These are phyloP conservation scores for Frankliniella fusca DNA, from an alignment of 2,888 invertebrate genomes.

Conservation along the genomic window DNA sequence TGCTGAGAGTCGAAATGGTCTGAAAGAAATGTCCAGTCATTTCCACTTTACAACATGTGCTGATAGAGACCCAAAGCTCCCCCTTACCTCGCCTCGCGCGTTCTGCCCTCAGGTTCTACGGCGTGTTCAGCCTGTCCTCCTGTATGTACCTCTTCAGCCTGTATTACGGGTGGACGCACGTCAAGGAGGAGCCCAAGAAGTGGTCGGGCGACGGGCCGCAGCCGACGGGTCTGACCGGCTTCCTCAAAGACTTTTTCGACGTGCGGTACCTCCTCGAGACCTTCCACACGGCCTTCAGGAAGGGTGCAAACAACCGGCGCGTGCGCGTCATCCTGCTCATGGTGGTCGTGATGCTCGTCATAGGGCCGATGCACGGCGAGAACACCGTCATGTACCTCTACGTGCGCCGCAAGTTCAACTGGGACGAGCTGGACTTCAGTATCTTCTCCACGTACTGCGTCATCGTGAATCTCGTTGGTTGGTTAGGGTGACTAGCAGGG, in stretches of 20 bases:
- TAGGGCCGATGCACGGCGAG: conserved; percentile 4
- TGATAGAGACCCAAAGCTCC: not conserved
- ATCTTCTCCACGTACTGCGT: not conserved
- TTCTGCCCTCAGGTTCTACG: not conserved
- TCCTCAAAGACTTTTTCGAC: conserved; percentile 20
- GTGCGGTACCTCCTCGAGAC: not conserved
- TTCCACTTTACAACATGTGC: too few relatives aligned
- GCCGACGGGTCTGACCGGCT: not conserved
- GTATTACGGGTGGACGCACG: not conserved
- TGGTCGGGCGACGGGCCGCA: not conserved
- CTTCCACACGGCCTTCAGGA: not conserved
- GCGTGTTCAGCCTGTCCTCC: not conserved
- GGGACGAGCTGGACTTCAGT: conserved; percentile 19
- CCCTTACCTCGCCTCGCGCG: not conserved
- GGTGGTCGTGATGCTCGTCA: conserved; percentile 12
- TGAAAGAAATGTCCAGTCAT: too few relatives aligned
- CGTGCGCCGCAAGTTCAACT: not conserved
- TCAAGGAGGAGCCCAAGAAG: conserved; percentile 17
- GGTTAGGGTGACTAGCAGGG: not conserved
- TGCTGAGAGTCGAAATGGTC: too few relatives aligned
- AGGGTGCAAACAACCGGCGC: not conserved
- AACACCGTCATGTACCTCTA: conserved; percentile 12
- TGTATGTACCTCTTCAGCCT: not conserved
- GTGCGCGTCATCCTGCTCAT: not conserved
- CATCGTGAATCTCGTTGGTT: not conserved